Evolutionary conservation across 1,140 invertebrate species (phyloP), one percentile per base, ranked within the genome.

Genomic region (Drosophila pseudoananassae): DNA sequence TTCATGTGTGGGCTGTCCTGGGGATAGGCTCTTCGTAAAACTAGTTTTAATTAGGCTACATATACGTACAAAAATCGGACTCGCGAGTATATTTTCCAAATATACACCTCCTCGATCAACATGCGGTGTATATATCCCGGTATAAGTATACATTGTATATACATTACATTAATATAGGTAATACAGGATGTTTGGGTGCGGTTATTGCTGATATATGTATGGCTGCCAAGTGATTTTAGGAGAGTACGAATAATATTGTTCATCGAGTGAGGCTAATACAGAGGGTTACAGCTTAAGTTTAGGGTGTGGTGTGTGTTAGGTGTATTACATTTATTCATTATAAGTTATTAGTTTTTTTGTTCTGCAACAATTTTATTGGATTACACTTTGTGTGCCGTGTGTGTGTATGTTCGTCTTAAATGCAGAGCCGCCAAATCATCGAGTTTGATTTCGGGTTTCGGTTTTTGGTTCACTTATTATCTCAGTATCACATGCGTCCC

Each of bases 401-500:
- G 29, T 56, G 40, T 60, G 20, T 63, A 12, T 47, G 27, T 20
- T 60, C 31, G 36, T 56, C 46, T 63, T 63, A 66, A 80, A 77
- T 75, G 64, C 59, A 68, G 73, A 70, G 72, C 49, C 59, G 72
- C 54, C 72, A 76, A 84, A 79, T 79, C 49, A 60, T 45, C 29
- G 52, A 58, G 60, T 75, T 63, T 20, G 51, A 71, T 58, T 56
- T 60, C 71, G 58, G 71, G 25, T 46, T 49, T 58, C 27, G 31
- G 40, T 65, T 60, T 73, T 78, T 68, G 85, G 71, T 72, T 90
- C 81, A 79, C 87, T 90, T 90, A 90, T 90, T 90, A 90, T 90
- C 87, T 90, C 87, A 90, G 69, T 90, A 90, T 90, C 87, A 90
- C 87, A 90, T 90, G 78, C 82, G 81, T 81, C 76, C 85, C 84